These are phyloP conservation scores for Turritopsis dohrnii DNA, from an alignment of 30 jellyfish, hydroid and myxozoan species.

Conservation along the genomic window DNA sequence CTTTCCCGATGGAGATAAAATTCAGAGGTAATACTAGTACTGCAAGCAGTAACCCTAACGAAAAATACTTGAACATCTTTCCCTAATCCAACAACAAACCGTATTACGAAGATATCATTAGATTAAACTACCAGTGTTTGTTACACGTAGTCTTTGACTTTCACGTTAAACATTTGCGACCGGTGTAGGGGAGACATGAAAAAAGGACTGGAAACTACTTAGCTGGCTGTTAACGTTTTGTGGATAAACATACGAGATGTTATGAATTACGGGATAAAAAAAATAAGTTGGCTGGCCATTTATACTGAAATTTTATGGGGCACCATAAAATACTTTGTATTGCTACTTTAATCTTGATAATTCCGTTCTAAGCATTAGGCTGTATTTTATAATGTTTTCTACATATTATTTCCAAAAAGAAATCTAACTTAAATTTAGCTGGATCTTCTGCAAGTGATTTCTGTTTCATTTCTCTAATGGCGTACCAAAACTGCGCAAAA, in stretches of 20 bases:
- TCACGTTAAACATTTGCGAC: background rate
- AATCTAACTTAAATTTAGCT: no score
- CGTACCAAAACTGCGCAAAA: no score
- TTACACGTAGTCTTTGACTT: background rate
- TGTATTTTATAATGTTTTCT: no score
- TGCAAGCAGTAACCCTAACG: constrained; percentile 35
- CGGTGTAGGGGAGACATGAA: background rate
- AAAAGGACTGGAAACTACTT: constrained; percentile 5
- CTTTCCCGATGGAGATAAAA: background rate
- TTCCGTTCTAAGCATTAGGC: no score
- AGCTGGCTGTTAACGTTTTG: constrained; percentile 6
- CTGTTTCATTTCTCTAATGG: no score
- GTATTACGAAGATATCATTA: background rate
- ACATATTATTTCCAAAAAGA: no score
- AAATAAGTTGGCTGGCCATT: background rate
- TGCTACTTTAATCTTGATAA: no score
- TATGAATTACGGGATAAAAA: background rate
- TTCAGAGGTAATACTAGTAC: constrained; percentile 34
- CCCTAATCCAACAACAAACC: constrained; percentile 2
- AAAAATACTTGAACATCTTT: constrained; percentile 58
- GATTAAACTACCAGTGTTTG: background rate
- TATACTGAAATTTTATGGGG: background rate
- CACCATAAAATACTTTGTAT: background rate
- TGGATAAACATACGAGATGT: constrained; percentile 10
- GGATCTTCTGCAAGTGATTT: no score